Conservation (phyloP, 2,797 vertebrate genomes). For the Botia almorhae region DNA sequence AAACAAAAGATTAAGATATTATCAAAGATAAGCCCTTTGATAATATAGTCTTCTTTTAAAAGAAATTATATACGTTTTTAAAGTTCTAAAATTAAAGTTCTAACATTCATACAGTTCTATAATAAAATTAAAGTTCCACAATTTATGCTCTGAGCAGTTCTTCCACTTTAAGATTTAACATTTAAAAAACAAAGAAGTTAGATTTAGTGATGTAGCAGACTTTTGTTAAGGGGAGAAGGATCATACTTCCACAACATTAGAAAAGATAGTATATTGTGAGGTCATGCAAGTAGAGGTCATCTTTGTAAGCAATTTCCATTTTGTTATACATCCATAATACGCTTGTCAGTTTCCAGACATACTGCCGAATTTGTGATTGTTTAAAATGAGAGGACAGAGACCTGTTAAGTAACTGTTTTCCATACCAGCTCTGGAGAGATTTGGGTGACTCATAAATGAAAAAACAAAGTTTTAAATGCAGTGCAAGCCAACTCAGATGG, state of each 20-base stretch:
- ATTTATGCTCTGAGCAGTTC: neutral
- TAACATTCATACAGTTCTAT: neutral
- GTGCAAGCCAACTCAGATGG: conserved; percentile 27
- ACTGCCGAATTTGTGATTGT: conserved; percentile 1
- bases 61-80: conserved; percentile 4
- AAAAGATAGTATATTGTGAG: neutral
- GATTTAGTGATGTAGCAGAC: neutral
- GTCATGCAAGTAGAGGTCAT: conserved; percentile 1
- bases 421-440: neutral
- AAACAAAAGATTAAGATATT: neutral
- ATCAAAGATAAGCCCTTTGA: conserved; percentile 4
- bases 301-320: conserved; percentile 15
- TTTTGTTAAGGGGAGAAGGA: neutral
- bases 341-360: neutral
- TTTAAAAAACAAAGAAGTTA: neutral
- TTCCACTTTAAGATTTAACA: too few species aligned
- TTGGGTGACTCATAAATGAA: conserved; percentile 13
- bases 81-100: neutral
- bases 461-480: conserved; percentile 28
- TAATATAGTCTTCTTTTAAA: conserved; percentile 3
- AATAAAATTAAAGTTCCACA: neutral
- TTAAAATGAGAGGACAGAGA: conserved; percentile 10
- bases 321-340: conserved; percentile 3
- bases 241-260: neutral
- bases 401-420: conserved; percentile 29